Percentiles rank a stretch among this genome's conserved stretches.
These are phyloP conservation scores for Lordiphosa andalusiaca DNA, from an alignment of 2,888 invertebrate species.

Conservation along the genomic window DNA sequence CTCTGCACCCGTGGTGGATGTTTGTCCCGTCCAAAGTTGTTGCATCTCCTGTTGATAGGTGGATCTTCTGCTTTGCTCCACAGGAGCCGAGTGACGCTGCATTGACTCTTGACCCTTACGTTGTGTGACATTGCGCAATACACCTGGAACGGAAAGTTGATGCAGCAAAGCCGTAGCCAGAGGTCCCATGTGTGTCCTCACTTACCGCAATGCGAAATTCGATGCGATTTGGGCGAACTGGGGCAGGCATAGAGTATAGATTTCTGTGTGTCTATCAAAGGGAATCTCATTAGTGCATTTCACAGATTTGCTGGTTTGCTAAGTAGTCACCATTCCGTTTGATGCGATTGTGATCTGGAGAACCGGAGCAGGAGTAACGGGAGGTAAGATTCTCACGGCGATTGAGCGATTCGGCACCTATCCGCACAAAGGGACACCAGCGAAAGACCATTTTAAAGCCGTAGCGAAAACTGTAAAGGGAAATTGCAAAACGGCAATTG, in stretches of 20 bases:
- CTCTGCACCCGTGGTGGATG: constrained; percentile 15
- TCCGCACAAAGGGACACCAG: constrained; percentile 89
- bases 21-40: constrained; percentile 42
- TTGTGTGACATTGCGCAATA: constrained; percentile 65
- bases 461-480: constrained; percentile 88
- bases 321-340: constrained; percentile 84
- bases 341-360: constrained; percentile 86
- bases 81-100: constrained; percentile 58
- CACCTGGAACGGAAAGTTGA: constrained; percentile 44
- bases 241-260: constrained; percentile 80
- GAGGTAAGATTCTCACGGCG: constrained; percentile 89
- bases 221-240: constrained; percentile 78
- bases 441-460: constrained; percentile 96
- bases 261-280: constrained; percentile 77
- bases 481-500: constrained; percentile 1
- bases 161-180: not conserved
- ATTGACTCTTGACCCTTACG: constrained; percentile 29
- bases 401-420: constrained; percentile 85
- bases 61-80: constrained; percentile 35
- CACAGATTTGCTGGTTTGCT: not conserved
- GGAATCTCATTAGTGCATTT: constrained; percentile 20
- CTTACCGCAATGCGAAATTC: constrained; percentile 78
- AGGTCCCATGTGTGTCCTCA: not conserved
- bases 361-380: constrained; percentile 89
- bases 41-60: constrained; percentile 55